Evolutionary conservation across 2,797 vertebrate species (phyloP), one percentile per base, ranked within the genome.

Genomic region (Chelonia mydas): DNA sequence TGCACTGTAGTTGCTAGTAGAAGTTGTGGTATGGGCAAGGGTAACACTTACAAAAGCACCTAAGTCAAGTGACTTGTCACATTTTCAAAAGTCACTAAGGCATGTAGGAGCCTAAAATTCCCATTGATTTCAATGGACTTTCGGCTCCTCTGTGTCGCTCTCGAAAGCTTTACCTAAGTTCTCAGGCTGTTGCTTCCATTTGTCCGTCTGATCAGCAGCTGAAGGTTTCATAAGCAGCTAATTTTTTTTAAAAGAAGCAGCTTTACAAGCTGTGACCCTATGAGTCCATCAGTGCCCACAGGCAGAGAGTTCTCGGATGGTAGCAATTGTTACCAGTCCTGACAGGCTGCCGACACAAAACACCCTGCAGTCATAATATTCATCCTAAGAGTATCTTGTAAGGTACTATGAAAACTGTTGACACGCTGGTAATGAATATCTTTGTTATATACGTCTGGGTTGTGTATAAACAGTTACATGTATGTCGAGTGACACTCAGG

Each of bases 151-250:
- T 68, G 59, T 33, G n/a, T 68, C 19, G 5, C 33, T 82, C 2
- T n/a, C 13, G 17, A 57, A 51, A 5, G 2, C 8, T 7, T 78
- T 1, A n/a, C 11, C 6, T 0, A 1, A 17, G 17, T 10, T 11
- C 31, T 72, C 50, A 23, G 15, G 19, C 7, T 47, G 17, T 11
- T 33, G 13, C 31, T 50, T 59, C 13, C 23, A 33, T 5, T 79
- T 79, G 0, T 31, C 45, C 83, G 53, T 21, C 10, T 0, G 0
- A 1, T 45, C 33, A 78, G 25, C 1, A 1, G 9, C 5, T 10
- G 55, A 53, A 15, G 16, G 11, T 5, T 0, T 81, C 54, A 65
- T n/a, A 53, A 17, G 11, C 19, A 74, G 68, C 37, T 72, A 5
- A 41, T 72, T 5, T 6, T 45, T 6, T 4, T 19, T 28, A 33